Evolutionary conservation across 2,113 vertebrate genomes (phyloP), one percentile per base, ranked within the genome.

Genomic region (Regulus satrapa): DNA sequence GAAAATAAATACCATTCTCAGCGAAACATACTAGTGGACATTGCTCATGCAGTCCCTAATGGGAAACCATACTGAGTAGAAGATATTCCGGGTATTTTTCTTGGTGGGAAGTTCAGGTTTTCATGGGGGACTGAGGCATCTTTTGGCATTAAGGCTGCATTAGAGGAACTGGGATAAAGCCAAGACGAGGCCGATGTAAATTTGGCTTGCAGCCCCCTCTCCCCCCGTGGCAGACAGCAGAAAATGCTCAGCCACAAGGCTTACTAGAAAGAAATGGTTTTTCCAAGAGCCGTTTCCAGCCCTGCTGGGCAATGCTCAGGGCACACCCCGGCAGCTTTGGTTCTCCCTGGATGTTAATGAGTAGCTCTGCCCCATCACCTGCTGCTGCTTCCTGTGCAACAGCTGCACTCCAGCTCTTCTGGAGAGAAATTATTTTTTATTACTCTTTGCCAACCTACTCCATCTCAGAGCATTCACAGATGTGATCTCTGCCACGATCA

Each of bases 11-110:
- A 36, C 48, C 85, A 38, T 89, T 59, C 61, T 71, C 64, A 71
- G 43, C 1, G 20, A 91, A 95, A 71, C 61, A 74, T 13, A 25
- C 64, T 93, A 71, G 7, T 51, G 73, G 72, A 63, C 4, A 5
- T 67, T 58, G 26, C 59, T 89, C 68, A 32, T 59, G 36, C 68
- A 48, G 18, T 59, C n/a, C 55, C 73, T 74, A 74, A 67, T 41
- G 76, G 68, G 72, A 80, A 94, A 43, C 11, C 51, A 88, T 63
- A 66, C 68, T n/a, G 41, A 23, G 32, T 2, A 73, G 72, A 51
- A 84, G 46, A 36, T 43, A 63, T 59, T 66, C 43, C 76, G 86
- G 88, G 85, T 93, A 52, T 86, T 91, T 92, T 89, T 71, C 63
- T 81, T 92, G 88, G 75, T 64, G 5, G 46, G 28, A 76, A 73